These are phyloP conservation scores for Lepas anatifera DNA, from an alignment of 2,888 invertebrate species.

Conservation along the genomic window DNA sequence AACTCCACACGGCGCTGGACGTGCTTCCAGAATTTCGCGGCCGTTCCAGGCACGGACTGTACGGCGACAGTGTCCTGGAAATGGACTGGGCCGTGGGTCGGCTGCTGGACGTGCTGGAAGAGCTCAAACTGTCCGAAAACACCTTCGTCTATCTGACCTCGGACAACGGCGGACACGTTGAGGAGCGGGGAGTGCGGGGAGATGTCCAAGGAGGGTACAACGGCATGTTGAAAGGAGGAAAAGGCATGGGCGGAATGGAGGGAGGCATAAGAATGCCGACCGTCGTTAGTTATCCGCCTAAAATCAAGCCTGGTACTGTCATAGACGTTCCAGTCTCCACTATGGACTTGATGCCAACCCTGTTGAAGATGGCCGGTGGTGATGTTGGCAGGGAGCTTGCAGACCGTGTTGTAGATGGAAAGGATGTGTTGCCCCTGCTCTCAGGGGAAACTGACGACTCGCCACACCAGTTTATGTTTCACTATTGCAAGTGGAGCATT, in stretches of 20 bases:
- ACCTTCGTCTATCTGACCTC: conserved; percentile 41
- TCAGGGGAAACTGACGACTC: neutral
- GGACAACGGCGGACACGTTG: conserved; percentile 33
- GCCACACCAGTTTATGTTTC: conserved; percentile 7
- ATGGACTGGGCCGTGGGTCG: conserved; percentile 41
- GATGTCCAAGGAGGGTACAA: conserved; percentile 26
- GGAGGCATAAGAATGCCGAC: conserved; percentile 43
- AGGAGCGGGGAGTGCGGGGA: conserved; percentile 20
- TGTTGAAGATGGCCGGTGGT: conserved; percentile 31
- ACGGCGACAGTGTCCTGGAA: conserved; percentile 35
- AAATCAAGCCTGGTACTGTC: conserved; percentile 34
- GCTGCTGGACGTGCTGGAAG: conserved; percentile 32
- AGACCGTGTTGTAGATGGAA: conserved; percentile 15
- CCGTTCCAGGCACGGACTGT: conserved; percentile 17
- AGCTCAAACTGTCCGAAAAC: conserved; percentile 27
- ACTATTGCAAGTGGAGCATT: conserved; percentile 7
- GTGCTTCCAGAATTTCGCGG: conserved; percentile 41
- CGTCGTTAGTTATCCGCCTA: conserved; percentile 41
- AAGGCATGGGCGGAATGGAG: conserved; percentile 31
- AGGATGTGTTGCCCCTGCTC: neutral
- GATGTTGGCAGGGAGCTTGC: conserved; percentile 15
- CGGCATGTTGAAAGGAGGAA: conserved; percentile 26
- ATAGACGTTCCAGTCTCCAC: conserved; percentile 30
- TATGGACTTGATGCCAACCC: conserved; percentile 36
- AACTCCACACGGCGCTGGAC: conserved; percentile 55